These are phyloP conservation scores for Pollenia labialis DNA, from an alignment of 2,888 invertebrate genomes.

Conservation along the genomic window DNA sequence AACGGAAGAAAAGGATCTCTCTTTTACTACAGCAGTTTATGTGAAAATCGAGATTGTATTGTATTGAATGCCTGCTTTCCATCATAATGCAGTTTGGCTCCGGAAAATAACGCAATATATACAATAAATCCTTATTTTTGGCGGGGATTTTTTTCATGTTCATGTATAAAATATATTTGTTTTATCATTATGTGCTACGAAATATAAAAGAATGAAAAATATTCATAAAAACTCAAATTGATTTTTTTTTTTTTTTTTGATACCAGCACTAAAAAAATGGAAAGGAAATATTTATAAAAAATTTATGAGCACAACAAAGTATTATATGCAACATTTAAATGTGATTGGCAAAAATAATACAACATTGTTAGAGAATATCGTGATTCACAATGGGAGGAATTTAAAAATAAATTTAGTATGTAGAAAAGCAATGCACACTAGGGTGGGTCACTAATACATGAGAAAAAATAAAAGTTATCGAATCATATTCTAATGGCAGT, in stretches of 20 bases:
- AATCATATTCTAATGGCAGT: too few relatives aligned
- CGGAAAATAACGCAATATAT: slow-evolving; percentile 7
- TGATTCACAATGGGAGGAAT: too few relatives aligned
- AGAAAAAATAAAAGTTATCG: too few relatives aligned
- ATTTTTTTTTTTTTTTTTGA: neutral
- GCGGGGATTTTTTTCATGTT: slow-evolving; percentile 3
- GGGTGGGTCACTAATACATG: too few relatives aligned
- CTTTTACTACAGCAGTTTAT: neutral
- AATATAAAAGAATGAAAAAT: slow-evolving; percentile 13
- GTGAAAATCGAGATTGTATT: neutral
- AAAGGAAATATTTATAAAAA: slow-evolving; percentile 6
- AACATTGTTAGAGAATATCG: neutral
- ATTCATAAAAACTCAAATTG: neutral
- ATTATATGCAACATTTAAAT: slow-evolving; percentile 23
- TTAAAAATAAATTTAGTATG: too few relatives aligned
- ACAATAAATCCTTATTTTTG: neutral
- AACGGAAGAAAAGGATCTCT: neutral
- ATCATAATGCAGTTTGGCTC: slow-evolving; percentile 28
- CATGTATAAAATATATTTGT: slow-evolving; percentile 11
- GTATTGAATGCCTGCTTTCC: neutral
- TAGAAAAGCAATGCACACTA: too few relatives aligned
- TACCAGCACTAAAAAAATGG: neutral
- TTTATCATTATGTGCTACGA: slow-evolving; percentile 23
- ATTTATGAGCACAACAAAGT: neutral
- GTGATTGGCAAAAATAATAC: slow-evolving; percentile 14